Conservation (phyloP, 2,113 vertebrate species). For the Ictalurus punctatus region DNA sequence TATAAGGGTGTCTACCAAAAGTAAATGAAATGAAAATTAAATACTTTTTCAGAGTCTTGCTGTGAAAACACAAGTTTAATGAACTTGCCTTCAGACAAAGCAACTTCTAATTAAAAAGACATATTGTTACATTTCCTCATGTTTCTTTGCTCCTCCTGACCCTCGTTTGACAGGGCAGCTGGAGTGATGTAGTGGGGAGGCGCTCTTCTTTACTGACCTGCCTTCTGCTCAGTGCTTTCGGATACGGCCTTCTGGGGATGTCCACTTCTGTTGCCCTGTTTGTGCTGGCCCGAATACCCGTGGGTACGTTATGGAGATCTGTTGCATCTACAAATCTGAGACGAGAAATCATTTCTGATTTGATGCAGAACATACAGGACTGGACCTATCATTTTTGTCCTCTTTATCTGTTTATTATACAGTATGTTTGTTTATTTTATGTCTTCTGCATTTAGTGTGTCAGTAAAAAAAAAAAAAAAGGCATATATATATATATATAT, state of each 20-base stretch:
- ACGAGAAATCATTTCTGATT: neutral
- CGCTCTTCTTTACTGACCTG: slow-evolving; percentile 82
- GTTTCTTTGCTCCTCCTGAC: neutral
- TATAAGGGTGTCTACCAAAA: too few species aligned
- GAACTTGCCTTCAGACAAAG: neutral
- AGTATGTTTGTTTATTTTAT: neutral
- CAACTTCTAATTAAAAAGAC: neutral
- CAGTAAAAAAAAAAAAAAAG: neutral
- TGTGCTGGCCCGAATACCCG: slow-evolving; percentile 85
- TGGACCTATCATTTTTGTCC: neutral
- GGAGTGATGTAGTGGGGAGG: slow-evolving; percentile 93
- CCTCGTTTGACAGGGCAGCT: slow-evolving; percentile 82
- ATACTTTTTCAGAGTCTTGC: neutral
- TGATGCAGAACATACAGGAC: neutral
- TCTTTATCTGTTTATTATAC: neutral
- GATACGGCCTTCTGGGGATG: slow-evolving; percentile 85
- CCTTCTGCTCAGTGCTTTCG: slow-evolving; percentile 84
- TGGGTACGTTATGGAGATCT: slow-evolving; percentile 76
- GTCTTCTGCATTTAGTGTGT: neutral
- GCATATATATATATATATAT: too few species aligned
- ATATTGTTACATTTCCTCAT: neutral
- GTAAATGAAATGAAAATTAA: too few species aligned
- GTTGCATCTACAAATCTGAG: neutral
- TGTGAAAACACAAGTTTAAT: neutral
- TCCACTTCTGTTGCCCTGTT: slow-evolving; percentile 84